Conservation (phyloP, 2,113 vertebrate species). For the Toxotes chatareus region DNA sequence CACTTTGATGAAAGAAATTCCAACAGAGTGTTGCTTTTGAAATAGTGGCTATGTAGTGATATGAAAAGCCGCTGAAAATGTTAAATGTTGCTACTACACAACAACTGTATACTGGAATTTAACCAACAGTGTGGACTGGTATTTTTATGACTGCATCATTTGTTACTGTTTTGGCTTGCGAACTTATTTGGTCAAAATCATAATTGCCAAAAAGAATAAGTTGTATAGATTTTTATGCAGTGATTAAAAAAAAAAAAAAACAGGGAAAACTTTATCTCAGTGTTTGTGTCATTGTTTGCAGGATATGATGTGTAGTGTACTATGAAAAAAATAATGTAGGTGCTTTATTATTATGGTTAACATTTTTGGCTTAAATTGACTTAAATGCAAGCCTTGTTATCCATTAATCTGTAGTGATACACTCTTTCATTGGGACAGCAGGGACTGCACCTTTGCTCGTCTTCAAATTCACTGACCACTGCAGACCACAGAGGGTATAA, state of each 20-base stretch:
- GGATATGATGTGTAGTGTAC: neutral
- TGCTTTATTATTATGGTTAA: neutral
- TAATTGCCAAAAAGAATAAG: too few relatives aligned
- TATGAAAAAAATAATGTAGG: neutral
- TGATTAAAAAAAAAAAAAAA: too few relatives aligned
- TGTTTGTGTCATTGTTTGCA: neutral
- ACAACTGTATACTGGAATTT: neutral
- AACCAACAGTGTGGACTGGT: too few relatives aligned
- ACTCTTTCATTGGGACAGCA: neutral
- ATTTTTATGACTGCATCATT: too few relatives aligned
- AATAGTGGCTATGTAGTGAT: neutral
- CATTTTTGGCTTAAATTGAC: neutral
- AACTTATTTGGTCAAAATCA: too few relatives aligned
- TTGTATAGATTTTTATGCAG: too few relatives aligned
- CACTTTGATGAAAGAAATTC: slow-evolving; percentile 31
- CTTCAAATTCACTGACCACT: slow-evolving; percentile 15
- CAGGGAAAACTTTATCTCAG: too few relatives aligned
- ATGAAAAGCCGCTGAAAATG: slow-evolving; percentile 21
- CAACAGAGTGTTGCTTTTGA: slow-evolving; percentile 5
- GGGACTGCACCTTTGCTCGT: neutral
- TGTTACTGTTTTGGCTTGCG: too few relatives aligned
- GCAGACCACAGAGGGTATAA: neutral
- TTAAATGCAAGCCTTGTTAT: neutral
- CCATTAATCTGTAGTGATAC: neutral
- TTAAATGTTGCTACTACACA: neutral